Evolutionary conservation across 1,140 invertebrate species (phyloP).

Genomic region (Meteorus sp.): DNA sequence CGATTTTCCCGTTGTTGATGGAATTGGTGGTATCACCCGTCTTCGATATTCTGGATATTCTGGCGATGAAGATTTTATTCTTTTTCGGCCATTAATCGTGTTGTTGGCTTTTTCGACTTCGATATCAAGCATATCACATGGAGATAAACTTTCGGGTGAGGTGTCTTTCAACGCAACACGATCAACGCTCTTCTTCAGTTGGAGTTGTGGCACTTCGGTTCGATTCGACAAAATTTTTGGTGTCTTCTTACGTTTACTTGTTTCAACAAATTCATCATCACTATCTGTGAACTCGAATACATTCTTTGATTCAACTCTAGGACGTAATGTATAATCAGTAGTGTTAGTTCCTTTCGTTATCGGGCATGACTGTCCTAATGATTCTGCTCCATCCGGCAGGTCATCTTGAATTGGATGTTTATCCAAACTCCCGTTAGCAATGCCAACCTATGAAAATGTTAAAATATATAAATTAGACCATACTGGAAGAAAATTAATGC

Average conservation of each 20-base stretch:
- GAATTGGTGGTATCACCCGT: not conserved
- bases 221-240: too few relatives aligned
- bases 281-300: too few relatives aligned
- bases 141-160: not conserved
- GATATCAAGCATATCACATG: not conserved
- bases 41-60: constrained; percentile 8
- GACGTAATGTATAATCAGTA: too few relatives aligned
- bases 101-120: not conserved
- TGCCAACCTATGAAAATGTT: constrained; percentile 9
- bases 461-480: not conserved
- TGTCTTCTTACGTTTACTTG: too few relatives aligned
- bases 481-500: not conserved
- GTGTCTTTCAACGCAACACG: too few relatives aligned
- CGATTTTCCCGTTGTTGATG: not conserved
- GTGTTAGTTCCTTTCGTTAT: too few relatives aligned
- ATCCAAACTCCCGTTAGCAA: constrained; percentile 13
- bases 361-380: too few relatives aligned
- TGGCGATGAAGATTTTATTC: not conserved
- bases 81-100: not conserved
- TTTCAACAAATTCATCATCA: too few relatives aligned
- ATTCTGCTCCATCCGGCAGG: not conserved
- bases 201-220: too few relatives aligned
- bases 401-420: constrained; percentile 2
- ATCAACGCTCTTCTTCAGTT: too few relatives aligned
- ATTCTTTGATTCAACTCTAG: too few relatives aligned